These are phyloP conservation scores for Megaceryle maxima DNA, from an alignment of 2,113 vertebrate species.

Conservation along the genomic window DNA sequence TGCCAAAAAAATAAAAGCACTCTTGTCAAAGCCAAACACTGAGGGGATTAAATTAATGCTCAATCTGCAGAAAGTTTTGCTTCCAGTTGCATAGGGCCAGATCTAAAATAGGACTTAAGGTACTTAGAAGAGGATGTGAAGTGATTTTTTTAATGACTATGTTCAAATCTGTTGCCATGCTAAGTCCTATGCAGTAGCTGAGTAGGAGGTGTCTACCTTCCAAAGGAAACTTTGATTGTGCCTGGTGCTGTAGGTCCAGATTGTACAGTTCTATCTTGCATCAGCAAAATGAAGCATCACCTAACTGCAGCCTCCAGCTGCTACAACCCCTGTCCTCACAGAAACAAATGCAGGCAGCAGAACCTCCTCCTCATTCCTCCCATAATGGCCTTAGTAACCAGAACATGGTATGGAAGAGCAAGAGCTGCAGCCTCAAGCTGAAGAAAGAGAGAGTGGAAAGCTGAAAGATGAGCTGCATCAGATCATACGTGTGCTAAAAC, in stretches of 20 bases:
- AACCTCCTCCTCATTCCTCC: neutral
- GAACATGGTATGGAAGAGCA: rapidly evolving
- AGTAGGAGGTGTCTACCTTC: neutral
- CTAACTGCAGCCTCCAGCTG: neutral
- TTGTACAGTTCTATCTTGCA: neutral
- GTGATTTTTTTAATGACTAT: neutral
- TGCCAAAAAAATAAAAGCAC: neutral
- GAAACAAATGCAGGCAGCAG: neutral
- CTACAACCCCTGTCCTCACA: neutral
- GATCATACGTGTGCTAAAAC: neutral
- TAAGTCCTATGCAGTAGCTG: neutral
- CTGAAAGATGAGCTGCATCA: neutral
- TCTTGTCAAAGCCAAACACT: neutral
- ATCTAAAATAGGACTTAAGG: neutral
- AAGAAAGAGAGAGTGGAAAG: neutral
- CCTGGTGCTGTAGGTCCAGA: neutral
- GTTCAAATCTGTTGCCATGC: neutral
- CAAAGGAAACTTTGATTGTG: neutral
- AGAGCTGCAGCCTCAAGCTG: neutral
- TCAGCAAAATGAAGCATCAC: neutral
- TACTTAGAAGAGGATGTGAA: neutral
- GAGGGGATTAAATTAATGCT: neutral
- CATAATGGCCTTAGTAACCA: rapidly evolving
- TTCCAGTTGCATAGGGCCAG: neutral
- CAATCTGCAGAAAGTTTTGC: neutral